Base-by-base conservation (phyloP, 2,113 vertebrate species). In the Carollia perspicillata region DNA sequence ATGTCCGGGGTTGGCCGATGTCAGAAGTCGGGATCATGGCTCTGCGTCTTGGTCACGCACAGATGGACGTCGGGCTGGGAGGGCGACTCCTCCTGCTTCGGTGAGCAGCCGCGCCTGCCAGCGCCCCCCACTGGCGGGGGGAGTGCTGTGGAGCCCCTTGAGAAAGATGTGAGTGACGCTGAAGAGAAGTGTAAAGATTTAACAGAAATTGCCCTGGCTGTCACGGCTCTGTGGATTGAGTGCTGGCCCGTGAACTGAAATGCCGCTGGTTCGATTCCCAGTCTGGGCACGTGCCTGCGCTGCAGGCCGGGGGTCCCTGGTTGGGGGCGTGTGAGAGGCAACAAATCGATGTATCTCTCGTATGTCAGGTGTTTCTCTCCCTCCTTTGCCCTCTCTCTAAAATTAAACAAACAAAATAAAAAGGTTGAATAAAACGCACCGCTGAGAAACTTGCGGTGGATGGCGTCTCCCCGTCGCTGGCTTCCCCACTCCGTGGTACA, bases 401-500 rank as follows among this genome's bases (percentile, higher is more conserved):
- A 55, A 55, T 8, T 22, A 55, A 20, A 22, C 22, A 55, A 55
- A 55, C 22, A 55, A 55, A 55, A 53, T 7, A 7, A 20, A 98
- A 97, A 83, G 98, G 99, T 93, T 93, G 98, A 96, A 98, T 99
- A 95, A 98, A 98, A 95, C 98, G 99, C 72, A 99, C 98, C 42
- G 44, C 84, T 71, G 98, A 99, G 97, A 98, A 98, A 89, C 99
- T 99, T 33, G 99, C 98, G 8, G 96, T 99, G 12, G 99, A 99
- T 86, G 98, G 99, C 92, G 98, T 98, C 44, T 99, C 99, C 8
- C 98, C 98, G 23, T 77, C 98, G 3, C 99, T 99, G 8, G 40
- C 98, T 93, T 99, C 99, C 94, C 95, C 99, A 0, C 98, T 77
- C 71, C 99, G 99, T 99, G 99, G 99, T 58, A 99, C 99, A 53